Evolutionary conservation across 1,140 invertebrate species (phyloP).

Genomic region (Eupeodes corollae): DNA sequence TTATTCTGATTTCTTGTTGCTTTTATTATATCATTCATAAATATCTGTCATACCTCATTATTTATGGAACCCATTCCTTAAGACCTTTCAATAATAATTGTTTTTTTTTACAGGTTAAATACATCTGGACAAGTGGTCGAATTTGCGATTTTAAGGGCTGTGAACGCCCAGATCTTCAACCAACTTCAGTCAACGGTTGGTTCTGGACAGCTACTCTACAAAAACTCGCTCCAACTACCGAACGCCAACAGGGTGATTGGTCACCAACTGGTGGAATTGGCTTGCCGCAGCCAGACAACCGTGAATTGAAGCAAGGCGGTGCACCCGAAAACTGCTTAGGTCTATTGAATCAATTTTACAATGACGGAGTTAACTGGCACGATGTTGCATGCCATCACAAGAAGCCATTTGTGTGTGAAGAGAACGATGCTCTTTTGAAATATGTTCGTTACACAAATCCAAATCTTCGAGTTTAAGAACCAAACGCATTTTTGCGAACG

Average conservation of each 20-base stretch:
- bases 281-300: slow-evolving; percentile 70
- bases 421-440: slow-evolving; percentile 66
- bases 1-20: no score
- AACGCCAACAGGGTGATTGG: slow-evolving; percentile 70
- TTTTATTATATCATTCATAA: no score
- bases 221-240: slow-evolving; percentile 63
- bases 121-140: slow-evolving; percentile 78
- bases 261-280: slow-evolving; percentile 66
- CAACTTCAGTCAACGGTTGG: slow-evolving; percentile 68
- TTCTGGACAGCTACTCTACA: slow-evolving; percentile 76
- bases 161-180: slow-evolving; percentile 63
- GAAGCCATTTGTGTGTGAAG: slow-evolving; percentile 73
- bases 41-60: no score
- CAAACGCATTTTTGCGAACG: not conserved
- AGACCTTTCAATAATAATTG: not conserved
- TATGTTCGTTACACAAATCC: slow-evolving; percentile 69
- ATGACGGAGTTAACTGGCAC: slow-evolving; percentile 77
- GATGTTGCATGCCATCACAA: slow-evolving; percentile 75
- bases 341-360: slow-evolving; percentile 72
- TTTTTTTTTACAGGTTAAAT: slow-evolving; percentile 40
- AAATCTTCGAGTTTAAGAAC: slow-evolving; percentile 50
- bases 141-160: slow-evolving; percentile 76
- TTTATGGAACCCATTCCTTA: no score
- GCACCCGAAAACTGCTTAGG: slow-evolving; percentile 69
- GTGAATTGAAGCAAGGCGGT: slow-evolving; percentile 63